Base-by-base conservation (phyloP, 2,888 invertebrate species). In the Frankliniella fusca region DNA sequence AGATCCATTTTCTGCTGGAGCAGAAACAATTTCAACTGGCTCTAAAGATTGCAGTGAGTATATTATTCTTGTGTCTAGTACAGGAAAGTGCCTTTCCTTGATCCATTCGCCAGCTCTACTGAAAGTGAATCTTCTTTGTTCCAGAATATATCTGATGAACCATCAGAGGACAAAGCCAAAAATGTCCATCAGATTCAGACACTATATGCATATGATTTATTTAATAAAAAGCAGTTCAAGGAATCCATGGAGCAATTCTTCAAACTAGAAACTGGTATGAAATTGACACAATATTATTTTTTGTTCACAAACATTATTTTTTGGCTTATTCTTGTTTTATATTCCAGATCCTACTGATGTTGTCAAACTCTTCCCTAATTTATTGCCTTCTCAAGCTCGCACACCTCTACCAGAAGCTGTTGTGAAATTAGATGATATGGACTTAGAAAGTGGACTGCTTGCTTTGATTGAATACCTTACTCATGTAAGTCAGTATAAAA, bases 1-100 rank as follows among this genome's bases (percentile, higher is more conserved):
- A 99, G 89, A 93, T 97, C 54, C 92, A 94, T 86, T 93, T 93
- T 85, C 90, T 99, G 81, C 89, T 98, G 18, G 93, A 94, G 85
- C 94, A 95, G 85, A 97, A 97, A 87, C 95, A 97, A 87, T 99
- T 97, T 89, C 95, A 98, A 87, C 90, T 99, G 83, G 99, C 99
- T 3, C 91, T 98, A 38, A 94, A 95, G 87, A 89, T 98, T 84
- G 96, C 96, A 82, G 97, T 97, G 89, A 90, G 92, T 90, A 83
- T 82, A 61, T 23, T 82, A 61, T 23, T 79, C n/a, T 27, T 80
- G n/a, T 61, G 3, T 76, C 20, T 23, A 15, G 3, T 8, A 20
- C 15, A 50, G 3, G 28, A 3, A 81, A 81, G 3, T 7, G 2
- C 15, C 50, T 23, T 23, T 81, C 15, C 27, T 81, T n/a, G 20